phyloP scores from a whole-genome alignment of 2,797 vertebrate species.

The Malacoctenus gilli region DNA sequence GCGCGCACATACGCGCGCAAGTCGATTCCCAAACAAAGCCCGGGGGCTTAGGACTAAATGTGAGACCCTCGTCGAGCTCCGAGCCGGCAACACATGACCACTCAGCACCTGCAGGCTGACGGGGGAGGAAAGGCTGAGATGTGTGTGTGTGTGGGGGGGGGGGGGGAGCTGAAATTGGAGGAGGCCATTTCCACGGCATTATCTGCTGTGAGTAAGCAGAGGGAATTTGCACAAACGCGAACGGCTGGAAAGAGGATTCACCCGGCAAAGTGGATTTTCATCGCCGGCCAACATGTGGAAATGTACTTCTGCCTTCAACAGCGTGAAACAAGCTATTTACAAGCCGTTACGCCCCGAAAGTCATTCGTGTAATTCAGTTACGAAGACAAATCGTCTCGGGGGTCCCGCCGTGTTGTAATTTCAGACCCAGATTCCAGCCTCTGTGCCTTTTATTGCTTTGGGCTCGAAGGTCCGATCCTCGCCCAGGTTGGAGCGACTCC shows the following conservation, averaged over 20 bases:
- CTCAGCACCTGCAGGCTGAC: slow-evolving; percentile 64
- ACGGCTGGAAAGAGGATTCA: slow-evolving; percentile 22
- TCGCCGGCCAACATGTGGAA: slow-evolving; percentile 11
- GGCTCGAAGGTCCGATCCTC: not conserved
- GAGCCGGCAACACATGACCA: slow-evolving; percentile 60
- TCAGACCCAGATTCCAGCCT: slow-evolving; percentile 21
- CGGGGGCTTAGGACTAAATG: slow-evolving; percentile 63
- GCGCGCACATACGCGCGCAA: slow-evolving; percentile 46
- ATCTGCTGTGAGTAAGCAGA: slow-evolving; percentile 45
- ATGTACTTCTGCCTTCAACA: too few relatives aligned
- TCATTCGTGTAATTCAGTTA: slow-evolving; percentile 2
- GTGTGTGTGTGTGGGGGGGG: not conserved
- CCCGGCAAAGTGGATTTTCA: slow-evolving; percentile 11
- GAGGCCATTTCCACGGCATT: slow-evolving; percentile 46
- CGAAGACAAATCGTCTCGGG: slow-evolving; percentile 11
- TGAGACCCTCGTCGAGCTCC: slow-evolving; percentile 51
- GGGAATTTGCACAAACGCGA: slow-evolving; percentile 8
- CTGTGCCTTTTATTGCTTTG: slow-evolving; percentile 23
- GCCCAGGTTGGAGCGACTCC: slow-evolving; percentile 30
- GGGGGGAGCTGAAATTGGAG: slow-evolving; percentile 52
- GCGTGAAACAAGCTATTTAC: too few relatives aligned
- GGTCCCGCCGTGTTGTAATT: not conserved
- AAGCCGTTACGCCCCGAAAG: slow-evolving; percentile 11
- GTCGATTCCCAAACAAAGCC: slow-evolving; percentile 66
- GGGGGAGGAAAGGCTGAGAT: slow-evolving; percentile 13